Evolutionary conservation across 53 echinoderm and acorn worm genomes (phyloP).

Genomic region (Henricia sp.): DNA sequence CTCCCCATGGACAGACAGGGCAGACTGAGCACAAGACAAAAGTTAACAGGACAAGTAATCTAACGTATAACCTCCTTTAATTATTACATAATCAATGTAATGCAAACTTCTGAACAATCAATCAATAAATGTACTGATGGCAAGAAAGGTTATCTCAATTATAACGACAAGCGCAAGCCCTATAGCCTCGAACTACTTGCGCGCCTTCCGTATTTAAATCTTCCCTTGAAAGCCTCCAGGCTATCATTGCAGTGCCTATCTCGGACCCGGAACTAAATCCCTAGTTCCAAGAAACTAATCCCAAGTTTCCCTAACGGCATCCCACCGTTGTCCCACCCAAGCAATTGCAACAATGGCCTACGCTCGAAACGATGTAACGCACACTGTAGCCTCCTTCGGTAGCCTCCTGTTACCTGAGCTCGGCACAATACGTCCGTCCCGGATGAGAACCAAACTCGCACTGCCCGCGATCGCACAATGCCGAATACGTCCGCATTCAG

Average conservation of each 20-base stretch:
- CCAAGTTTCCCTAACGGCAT: neutral
- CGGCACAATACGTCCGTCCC: too few relatives aligned
- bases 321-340: neutral
- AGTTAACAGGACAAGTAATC: neutral
- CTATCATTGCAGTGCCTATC: too few relatives aligned
- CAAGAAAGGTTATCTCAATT: neutral
- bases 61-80: neutral
- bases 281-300: too few relatives aligned
- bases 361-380: conserved; percentile 1
- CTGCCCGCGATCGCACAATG: too few relatives aligned
- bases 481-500: too few relatives aligned
- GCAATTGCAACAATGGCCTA: neutral
- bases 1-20: too few relatives aligned
- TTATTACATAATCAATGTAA: neutral
- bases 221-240: neutral
- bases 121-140: too few relatives aligned
- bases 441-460: too few relatives aligned
- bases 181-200: neutral
- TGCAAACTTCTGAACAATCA: neutral
- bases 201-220: neutral
- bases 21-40: neutral
- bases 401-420: too few relatives aligned
- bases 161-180: neutral
- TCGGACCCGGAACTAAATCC: too few relatives aligned
- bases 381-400: too few relatives aligned